phyloP scores from a whole-genome alignment of 1,140 invertebrate genomes.

The Arctopsyche grandis region DNA sequence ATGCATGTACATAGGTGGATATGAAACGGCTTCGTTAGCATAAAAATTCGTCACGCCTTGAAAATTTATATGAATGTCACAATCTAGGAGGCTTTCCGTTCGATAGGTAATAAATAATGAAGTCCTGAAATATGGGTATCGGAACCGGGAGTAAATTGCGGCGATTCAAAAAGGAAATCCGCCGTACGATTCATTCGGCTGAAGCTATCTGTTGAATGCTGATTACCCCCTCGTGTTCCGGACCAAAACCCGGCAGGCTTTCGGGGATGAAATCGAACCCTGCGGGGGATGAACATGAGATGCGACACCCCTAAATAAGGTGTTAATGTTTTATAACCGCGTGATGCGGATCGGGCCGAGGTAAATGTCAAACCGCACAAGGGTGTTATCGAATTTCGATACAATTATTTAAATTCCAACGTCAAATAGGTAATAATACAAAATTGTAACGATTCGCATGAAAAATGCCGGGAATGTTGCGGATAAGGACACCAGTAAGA shows the following conservation, averaged over 20 bases:
- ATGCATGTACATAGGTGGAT: not conserved
- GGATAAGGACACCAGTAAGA: too few relatives aligned
- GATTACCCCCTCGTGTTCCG: conserved; percentile 45
- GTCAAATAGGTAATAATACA: too few relatives aligned
- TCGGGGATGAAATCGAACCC: not conserved
- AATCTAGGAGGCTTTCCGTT: not conserved
- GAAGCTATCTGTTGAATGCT: conserved; percentile 50
- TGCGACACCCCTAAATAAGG: not conserved
- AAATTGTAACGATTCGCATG: too few relatives aligned
- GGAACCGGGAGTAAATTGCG: conserved; percentile 48
- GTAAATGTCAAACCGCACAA: too few relatives aligned
- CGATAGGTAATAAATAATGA: conserved; percentile 11
- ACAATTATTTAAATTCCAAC: too few relatives aligned
- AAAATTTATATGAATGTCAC: conserved; percentile 4
- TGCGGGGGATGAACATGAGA: not conserved
- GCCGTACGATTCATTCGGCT: conserved; percentile 34
- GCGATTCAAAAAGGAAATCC: conserved; percentile 50
- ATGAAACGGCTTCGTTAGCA: not conserved
- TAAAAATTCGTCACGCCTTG: not conserved
- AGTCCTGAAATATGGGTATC: not conserved
- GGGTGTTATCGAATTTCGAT: too few relatives aligned
- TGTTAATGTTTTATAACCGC: not conserved
- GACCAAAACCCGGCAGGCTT: conserved; percentile 4
- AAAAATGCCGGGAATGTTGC: too few relatives aligned
- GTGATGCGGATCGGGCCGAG: not conserved